Conservation (phyloP, 2,797 vertebrate species). For the Fistularia commersonii region DNA sequence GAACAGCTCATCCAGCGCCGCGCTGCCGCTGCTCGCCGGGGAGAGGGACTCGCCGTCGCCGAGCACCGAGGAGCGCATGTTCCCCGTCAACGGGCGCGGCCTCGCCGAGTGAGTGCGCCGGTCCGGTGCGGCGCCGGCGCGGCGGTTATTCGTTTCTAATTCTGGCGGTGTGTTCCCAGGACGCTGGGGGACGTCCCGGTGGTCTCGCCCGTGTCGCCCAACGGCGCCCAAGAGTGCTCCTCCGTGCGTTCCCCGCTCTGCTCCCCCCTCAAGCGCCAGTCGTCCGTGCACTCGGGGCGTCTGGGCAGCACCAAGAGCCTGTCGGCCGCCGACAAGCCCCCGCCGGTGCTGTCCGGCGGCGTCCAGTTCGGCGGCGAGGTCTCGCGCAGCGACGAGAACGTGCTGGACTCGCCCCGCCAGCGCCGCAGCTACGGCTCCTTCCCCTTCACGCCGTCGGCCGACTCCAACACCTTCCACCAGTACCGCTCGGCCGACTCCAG, state of each 20-base stretch:
- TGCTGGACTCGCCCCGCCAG: constrained; percentile 92
- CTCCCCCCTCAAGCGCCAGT: constrained; percentile 89
- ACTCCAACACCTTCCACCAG: constrained; percentile 95
- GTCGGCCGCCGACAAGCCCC: constrained; percentile 88
- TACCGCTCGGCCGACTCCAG: constrained; percentile 97
- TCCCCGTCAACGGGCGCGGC: constrained; percentile 72
- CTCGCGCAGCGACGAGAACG: constrained; percentile 93
- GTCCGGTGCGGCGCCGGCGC: background rate
- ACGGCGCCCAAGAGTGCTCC: constrained; percentile 79
- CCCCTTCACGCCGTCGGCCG: constrained; percentile 93
- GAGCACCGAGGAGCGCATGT: constrained; percentile 77
- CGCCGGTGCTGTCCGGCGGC: constrained; percentile 77
- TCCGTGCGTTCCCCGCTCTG: constrained; percentile 87
- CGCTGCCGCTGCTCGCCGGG: constrained; percentile 85
- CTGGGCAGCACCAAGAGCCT: constrained; percentile 97
- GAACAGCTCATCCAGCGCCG: constrained; percentile 92
- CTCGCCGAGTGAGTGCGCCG: constrained; percentile 87
- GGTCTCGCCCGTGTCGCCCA: constrained; percentile 81
- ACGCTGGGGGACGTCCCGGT: constrained; percentile 76
- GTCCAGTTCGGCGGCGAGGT: constrained; percentile 96
- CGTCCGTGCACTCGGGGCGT: constrained; percentile 88
- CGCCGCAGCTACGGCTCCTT: constrained; percentile 96
- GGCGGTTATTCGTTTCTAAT: background rate
- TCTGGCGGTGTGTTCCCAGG: constrained; percentile 52
- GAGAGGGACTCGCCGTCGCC: constrained; percentile 90